Conservation (phyloP, 2,888 invertebrate genomes). For the Drosophila robusta region DNA sequence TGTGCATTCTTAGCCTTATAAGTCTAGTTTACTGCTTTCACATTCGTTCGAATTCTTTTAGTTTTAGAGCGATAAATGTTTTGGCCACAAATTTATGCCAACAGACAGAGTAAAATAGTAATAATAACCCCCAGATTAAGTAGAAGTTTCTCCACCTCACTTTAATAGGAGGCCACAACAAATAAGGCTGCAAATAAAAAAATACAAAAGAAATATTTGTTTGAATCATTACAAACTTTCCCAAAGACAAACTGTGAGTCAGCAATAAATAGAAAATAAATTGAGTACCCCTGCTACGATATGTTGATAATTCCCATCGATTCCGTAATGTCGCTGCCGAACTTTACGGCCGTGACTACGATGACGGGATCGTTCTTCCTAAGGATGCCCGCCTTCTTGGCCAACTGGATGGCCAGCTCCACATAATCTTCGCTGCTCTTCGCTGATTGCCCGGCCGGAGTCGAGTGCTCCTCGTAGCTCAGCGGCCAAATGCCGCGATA, state of each 20-base stretch:
- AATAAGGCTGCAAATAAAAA: too few relatives aligned
- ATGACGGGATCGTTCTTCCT: slow-evolving; percentile 95
- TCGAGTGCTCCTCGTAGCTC: slow-evolving; percentile 89
- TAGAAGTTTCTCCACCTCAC: background rate
- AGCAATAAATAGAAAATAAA: background rate
- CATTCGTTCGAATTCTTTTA: background rate
- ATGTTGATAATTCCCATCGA: slow-evolving; percentile 95
- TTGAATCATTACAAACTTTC: background rate
- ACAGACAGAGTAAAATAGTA: background rate
- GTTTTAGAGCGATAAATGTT: background rate
- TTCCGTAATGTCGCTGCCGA: slow-evolving; percentile 97
- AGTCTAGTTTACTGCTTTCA: slow-evolving; percentile 10
- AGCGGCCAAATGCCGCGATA: slow-evolving; percentile 96
- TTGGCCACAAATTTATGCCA: background rate
- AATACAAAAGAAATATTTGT: background rate
- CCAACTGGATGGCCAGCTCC: slow-evolving; percentile 92
- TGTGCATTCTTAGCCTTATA: background rate
- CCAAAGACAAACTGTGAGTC: too few relatives aligned
- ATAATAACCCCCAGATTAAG: background rate
- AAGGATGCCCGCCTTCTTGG: slow-evolving; percentile 93
- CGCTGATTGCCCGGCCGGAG: slow-evolving; percentile 88
- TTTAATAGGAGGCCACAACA: background rate
- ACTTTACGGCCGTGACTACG: slow-evolving; percentile 97
- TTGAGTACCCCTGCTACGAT: background rate
- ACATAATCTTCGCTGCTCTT: too few relatives aligned